Percentiles rank a stretch among this genome's conserved stretches.
Evolutionary conservation across 2,113 vertebrate species (phyloP).

Genomic region (Salvelinus namaycush): DNA sequence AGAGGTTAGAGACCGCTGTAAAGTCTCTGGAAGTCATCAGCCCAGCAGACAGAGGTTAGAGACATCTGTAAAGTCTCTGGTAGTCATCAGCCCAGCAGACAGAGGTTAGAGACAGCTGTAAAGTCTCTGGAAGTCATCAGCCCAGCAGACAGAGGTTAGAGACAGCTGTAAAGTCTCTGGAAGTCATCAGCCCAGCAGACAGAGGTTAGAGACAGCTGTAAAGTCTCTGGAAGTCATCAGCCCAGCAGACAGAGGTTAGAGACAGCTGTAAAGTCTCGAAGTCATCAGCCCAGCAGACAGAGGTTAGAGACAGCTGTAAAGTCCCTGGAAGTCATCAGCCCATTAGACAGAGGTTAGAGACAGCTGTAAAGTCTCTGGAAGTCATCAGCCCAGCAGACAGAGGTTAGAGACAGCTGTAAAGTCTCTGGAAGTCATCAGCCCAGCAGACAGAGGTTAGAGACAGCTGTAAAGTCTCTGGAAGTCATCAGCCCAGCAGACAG

Average conservation of each 20-base stretch:
- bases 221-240: too few relatives aligned
- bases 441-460: not conserved
- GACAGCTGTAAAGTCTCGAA: not conserved
- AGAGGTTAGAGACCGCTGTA: not conserved
- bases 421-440: conserved; percentile 3
- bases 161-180: not conserved
- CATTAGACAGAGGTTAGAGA: not conserved
- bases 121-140: too few relatives aligned
- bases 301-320: too few relatives aligned
- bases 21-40: not conserved
- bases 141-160: not conserved
- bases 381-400: not conserved
- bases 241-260: not conserved
- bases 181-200: too few relatives aligned
- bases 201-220: too few relatives aligned
- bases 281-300: not conserved
- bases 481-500: too few relatives aligned
- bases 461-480: too few relatives aligned
- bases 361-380: not conserved
- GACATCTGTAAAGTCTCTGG: too few relatives aligned
- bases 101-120: too few relatives aligned
- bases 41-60: not conserved
- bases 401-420: not conserved
- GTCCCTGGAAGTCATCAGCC: conserved; percentile 3
- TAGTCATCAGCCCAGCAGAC: too few relatives aligned